phyloP scores from a whole-genome alignment of 2,113 vertebrate genomes.

The Plecotus auritus region DNA sequence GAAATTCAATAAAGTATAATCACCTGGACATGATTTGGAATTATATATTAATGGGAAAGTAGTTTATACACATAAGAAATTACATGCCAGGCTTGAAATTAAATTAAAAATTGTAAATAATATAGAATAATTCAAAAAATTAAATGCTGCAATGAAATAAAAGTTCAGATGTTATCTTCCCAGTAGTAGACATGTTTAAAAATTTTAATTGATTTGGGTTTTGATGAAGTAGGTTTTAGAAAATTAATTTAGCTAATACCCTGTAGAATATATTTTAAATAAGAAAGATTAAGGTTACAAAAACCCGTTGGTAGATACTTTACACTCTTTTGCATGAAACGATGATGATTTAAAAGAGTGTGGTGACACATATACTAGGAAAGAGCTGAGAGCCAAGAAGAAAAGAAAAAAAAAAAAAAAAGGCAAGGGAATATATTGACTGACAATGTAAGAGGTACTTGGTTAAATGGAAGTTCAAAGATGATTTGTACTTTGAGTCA shows the following conservation, averaged over 20 bases:
- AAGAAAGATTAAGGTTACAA: slow-evolving; percentile 13
- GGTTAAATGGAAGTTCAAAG: not conserved
- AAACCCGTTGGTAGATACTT: not conserved
- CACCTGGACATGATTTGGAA: not conserved
- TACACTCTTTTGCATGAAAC: not conserved
- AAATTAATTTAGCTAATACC: slow-evolving; percentile 37
- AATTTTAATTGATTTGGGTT: slow-evolving; percentile 40
- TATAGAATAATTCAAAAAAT: not conserved
- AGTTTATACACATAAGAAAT: not conserved
- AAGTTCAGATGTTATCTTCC: not conserved
- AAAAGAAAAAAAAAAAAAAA: not conserved
- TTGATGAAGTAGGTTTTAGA: not conserved
- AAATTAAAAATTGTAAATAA: not conserved
- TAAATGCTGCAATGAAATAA: not conserved
- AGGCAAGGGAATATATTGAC: not conserved
- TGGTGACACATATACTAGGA: not conserved
- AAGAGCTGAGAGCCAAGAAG: not conserved
- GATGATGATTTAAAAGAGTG: not conserved
- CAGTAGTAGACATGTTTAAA: not conserved
- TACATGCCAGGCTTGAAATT: not conserved
- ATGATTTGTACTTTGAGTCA: not conserved
- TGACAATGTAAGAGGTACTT: not conserved
- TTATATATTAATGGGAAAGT: not conserved
- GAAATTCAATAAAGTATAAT: not conserved
- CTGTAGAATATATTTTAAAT: slow-evolving; percentile 26